phyloP scores from a whole-genome alignment of 2,888 invertebrate species.

The Tenthredo notha region DNA sequence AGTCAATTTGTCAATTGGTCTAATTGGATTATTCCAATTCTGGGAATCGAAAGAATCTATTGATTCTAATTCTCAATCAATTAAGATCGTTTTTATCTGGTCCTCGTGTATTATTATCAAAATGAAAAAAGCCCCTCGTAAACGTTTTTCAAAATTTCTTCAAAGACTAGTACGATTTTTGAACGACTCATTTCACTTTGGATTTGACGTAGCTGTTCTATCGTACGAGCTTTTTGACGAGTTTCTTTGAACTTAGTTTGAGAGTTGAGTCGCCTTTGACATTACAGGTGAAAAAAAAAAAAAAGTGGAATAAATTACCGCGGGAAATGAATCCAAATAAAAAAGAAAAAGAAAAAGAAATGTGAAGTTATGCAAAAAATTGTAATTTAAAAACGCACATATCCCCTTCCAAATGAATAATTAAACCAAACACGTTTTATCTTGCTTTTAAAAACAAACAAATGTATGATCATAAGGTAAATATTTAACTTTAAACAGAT shows the following conservation, averaged over 20 bases:
- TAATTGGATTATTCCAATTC: not conserved
- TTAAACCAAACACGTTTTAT: not conserved
- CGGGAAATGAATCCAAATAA: not conserved
- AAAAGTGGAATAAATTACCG: not conserved
- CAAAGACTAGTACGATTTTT: not conserved
- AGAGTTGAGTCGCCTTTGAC: not conserved
- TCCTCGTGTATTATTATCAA: not conserved
- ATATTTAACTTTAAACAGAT: slow-evolving; percentile 42
- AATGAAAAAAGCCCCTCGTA: not conserved
- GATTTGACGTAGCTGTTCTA: slow-evolving; percentile 17
- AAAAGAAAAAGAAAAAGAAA: not conserved
- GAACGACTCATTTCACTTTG: slow-evolving; percentile 18
- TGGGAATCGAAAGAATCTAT: not conserved
- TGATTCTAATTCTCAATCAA: not conserved
- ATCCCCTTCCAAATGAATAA: not conserved
- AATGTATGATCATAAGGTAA: slow-evolving; percentile 20
- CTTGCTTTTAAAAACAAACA: not conserved
- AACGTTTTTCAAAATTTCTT: slow-evolving; percentile 1
- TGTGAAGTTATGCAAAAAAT: not conserved
- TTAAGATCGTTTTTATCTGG: not conserved
- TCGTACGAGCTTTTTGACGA: slow-evolving; percentile 42
- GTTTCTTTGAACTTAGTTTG: not conserved
- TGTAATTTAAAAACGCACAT: not conserved
- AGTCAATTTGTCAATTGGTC: not conserved
- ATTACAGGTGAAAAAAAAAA: not conserved